Conservation (phyloP, 2,888 invertebrate species). For the Pogonocherus hispidulus region DNA sequence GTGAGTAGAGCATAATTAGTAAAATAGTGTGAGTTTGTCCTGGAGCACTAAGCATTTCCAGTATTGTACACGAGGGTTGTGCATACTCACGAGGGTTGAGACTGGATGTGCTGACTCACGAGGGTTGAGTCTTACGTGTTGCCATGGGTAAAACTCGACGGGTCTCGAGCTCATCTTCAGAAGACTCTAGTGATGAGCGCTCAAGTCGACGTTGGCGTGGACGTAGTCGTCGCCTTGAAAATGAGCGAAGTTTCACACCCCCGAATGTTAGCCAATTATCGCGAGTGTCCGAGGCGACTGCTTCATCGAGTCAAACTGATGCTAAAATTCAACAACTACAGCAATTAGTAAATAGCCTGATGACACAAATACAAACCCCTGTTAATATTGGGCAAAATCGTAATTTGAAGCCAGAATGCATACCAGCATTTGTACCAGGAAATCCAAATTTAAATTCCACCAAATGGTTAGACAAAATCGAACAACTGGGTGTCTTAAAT, state of each 20-base stretch:
- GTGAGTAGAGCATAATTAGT: neutral
- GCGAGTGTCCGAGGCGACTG: neutral
- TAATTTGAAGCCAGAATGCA: constrained; percentile 17
- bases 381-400: neutral
- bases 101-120: too few species aligned
- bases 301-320: neutral
- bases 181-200: neutral
- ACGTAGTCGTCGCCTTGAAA: neutral
- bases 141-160: neutral
- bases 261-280: neutral
- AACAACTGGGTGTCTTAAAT: constrained; percentile 6
- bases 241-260: neutral
- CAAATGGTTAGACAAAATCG: constrained; percentile 20
- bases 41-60: neutral
- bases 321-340: neutral
- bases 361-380: neutral
- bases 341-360: neutral
- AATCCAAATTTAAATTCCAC: neutral
- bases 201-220: neutral
- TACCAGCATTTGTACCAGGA: constrained; percentile 5
- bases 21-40: constrained; percentile 22
- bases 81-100: too few species aligned
- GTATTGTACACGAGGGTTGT: too few species aligned
- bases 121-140: neutral
- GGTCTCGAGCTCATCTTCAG: neutral